phyloP scores from a whole-genome alignment of 35 echinoderm and acorn worm species.

The Holothuria glaberrima region DNA sequence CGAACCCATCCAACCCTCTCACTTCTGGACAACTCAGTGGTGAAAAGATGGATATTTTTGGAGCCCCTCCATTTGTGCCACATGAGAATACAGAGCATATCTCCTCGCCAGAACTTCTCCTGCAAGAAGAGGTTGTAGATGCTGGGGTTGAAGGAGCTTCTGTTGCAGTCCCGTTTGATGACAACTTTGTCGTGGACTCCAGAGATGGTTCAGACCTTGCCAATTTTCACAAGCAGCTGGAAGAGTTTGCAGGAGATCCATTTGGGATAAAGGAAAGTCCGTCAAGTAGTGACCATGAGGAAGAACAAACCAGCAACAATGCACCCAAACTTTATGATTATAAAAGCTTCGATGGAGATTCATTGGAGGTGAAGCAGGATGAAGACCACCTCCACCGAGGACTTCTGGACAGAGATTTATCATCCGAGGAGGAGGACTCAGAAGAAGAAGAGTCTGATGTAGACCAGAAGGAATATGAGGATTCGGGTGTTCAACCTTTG shows the following conservation, averaged over 20 bases:
- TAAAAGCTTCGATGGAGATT: constrained; percentile 78
- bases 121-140: constrained; percentile 34
- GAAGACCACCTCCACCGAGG: constrained; percentile 87
- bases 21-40: constrained; percentile 34
- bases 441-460: constrained; percentile 71
- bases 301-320: constrained; percentile 46
- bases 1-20: constrained; percentile 16
- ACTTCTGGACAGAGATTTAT: constrained; percentile 68
- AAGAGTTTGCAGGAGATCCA: constrained; percentile 80
- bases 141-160: constrained; percentile 1
- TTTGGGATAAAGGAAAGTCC: constrained; percentile 73
- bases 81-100: constrained; percentile 34
- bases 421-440: constrained; percentile 61
- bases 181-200: constrained; percentile 36
- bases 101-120: constrained; percentile 52
- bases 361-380: constrained; percentile 68
- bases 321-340: constrained; percentile 68
- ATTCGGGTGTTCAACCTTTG: constrained; percentile 53
- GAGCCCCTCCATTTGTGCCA: constrained; percentile 73
- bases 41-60: constrained; percentile 64
- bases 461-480: constrained; percentile 73
- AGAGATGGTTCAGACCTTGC: constrained; percentile 49
- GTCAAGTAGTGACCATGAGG: constrained; percentile 80
- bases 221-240: constrained; percentile 62
- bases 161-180: constrained; percentile 51